Evolutionary conservation across 2,888 invertebrate species (phyloP), one percentile per base, ranked within the genome.

Genomic region (Spisula subtruncata): DNA sequence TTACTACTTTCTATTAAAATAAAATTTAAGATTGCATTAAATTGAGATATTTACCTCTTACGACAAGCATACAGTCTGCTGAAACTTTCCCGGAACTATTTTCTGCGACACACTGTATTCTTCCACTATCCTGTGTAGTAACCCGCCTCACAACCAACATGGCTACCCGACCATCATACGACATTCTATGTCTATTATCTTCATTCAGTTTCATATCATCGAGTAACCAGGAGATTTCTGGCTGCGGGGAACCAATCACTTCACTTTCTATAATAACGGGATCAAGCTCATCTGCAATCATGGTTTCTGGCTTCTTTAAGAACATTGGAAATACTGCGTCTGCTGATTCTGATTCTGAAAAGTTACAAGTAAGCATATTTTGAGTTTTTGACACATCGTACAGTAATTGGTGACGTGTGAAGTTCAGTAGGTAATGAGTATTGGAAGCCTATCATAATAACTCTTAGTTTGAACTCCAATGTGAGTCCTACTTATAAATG

Each of bases 231-330:
- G 88, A 89, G 83, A 95, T 90, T 46, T 80, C 92, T 51, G 95
- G 95, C 87, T 94, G 91, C 0, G 96, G 96, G 5, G 94, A 93
- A 8, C 96, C 96, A 81, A 94, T 95, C 83, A 95, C 94, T 87
- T 95, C 95, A 92, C 95, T 94, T 85, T 95, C 95, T 56, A 95
- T 92, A 18, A 94, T 87, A 18, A 95, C 93, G 12, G 89, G 91
- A 85, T 95, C 95, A 1, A 94, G 93, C 29, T 94, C 94, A 81
- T 92, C 89, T 29, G 94, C 91, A 18, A 92, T 94, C 85, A 92
- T 88, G 85, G 94, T 94, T 60, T 93, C 92, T 16, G 94, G 93
- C 85, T 93, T 93, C 48, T 91, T 94, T 66, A 95, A 89, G 83
- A 95, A 95, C 93, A 94, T 93, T 6, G 95, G 95, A 1, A 93